phyloP scores from a whole-genome alignment of 2,113 vertebrate species.

The Triplophysa tibetana region DNA sequence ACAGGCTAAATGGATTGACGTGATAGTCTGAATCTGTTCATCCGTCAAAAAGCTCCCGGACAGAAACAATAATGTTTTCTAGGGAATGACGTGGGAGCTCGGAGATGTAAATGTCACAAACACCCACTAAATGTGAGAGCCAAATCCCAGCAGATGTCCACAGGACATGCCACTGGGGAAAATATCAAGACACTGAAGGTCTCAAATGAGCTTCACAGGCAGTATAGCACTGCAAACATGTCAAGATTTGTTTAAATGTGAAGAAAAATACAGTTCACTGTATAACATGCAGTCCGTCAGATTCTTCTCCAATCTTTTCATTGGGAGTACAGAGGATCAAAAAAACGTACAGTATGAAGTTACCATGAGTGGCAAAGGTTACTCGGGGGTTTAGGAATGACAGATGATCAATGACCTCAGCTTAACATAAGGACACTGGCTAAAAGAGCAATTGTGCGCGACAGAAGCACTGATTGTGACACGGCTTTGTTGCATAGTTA shows the following conservation, averaged over 20 bases:
- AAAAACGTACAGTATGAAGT: background rate
- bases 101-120: conserved; percentile 30
- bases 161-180: background rate
- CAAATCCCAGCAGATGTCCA: background rate
- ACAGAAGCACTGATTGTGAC: conserved; percentile 19
- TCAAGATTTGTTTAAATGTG: background rate
- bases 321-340: background rate
- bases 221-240: background rate
- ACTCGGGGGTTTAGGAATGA: conserved; percentile 19
- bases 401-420: background rate
- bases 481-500: conserved; percentile 37
- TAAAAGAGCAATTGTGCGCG: background rate
- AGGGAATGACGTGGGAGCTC: background rate
- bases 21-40: background rate
- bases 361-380: background rate
- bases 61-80: background rate
- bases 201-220: background rate
- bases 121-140: conserved; percentile 2
- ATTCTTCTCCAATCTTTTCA: background rate
- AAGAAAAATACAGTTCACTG: background rate
- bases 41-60: background rate
- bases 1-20: background rate
- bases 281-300: background rate
- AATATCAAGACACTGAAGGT: background rate
- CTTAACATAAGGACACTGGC: too few species aligned